These are phyloP conservation scores for Spea multiplicata DNA, from an alignment of 2,113 vertebrate species.

Conservation along the genomic window DNA sequence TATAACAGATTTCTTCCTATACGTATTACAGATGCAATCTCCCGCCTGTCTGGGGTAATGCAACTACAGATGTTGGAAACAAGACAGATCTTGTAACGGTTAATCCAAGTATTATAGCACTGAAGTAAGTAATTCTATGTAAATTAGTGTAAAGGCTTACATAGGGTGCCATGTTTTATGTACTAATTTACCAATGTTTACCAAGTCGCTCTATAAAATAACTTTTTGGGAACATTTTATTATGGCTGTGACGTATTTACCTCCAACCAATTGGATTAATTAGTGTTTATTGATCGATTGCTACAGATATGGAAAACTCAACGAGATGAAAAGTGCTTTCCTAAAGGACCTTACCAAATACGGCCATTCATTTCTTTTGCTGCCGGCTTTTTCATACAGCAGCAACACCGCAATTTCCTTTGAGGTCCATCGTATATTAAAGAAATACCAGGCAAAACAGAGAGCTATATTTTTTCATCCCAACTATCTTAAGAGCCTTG, in stretches of 20 bases:
- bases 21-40: conserved; percentile 84
- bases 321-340: conserved; percentile 73
- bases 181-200: too few relatives aligned
- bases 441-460: conserved; percentile 70
- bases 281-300: conserved; percentile 11
- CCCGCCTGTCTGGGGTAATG: conserved; percentile 73
- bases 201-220: too few relatives aligned
- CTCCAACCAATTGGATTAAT: too few relatives aligned
- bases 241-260: too few relatives aligned
- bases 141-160: too few relatives aligned
- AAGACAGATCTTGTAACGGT: conserved; percentile 92
- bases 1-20: conserved; percentile 27
- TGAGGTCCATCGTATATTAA: conserved; percentile 75
- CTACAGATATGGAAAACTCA: conserved; percentile 79
- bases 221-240: too few relatives aligned
- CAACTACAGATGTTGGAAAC: conserved; percentile 79
- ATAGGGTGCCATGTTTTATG: too few relatives aligned
- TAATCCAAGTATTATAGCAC: conserved; percentile 85
- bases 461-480: conserved; percentile 83
- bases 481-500: conserved; percentile 76
- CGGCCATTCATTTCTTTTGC: conserved; percentile 75
- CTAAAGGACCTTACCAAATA: conserved; percentile 74
- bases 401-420: conserved; percentile 80
- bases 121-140: conserved; percentile 74
- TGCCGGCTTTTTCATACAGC: conserved; percentile 85